A percentile compares a stretch with the other conserved stretches of the same genome.
Conservation (phyloP, 2,797 vertebrate species). For the Cygnus olor region DNA sequence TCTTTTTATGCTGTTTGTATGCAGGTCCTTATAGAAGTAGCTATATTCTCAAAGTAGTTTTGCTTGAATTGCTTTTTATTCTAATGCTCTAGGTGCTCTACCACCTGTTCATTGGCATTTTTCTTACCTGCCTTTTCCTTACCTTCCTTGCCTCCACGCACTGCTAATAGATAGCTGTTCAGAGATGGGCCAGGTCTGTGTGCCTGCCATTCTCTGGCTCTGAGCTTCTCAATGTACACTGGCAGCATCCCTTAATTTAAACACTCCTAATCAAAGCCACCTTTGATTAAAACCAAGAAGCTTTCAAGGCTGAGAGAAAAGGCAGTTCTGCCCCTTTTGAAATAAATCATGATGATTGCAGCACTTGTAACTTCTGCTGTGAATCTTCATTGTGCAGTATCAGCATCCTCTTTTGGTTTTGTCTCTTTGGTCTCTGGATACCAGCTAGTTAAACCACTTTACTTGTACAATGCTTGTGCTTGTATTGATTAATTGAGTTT, state of each 20-base stretch:
- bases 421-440: not conserved
- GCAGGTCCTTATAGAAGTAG: not conserved
- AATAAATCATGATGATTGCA: not conserved
- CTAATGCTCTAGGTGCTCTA: not conserved
- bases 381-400: not conserved
- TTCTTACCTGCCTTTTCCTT: not conserved
- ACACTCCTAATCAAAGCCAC: not conserved
- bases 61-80: not conserved
- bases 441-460: not conserved
- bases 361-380: not conserved
- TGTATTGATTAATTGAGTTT: not conserved
- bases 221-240: not conserved
- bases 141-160: not conserved
- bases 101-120: not conserved
- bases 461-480: not conserved
- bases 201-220: not conserved
- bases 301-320: not conserved
- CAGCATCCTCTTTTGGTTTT: not conserved
- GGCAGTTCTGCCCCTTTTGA: not conserved
- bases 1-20: not conserved
- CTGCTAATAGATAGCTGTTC: not conserved
- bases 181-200: accelerated
- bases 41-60: not conserved
- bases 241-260: not conserved
- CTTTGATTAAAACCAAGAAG: not conserved